Evolutionary conservation across 1,140 invertebrate species (phyloP).

Genomic region (Lepidurus couesii): DNA sequence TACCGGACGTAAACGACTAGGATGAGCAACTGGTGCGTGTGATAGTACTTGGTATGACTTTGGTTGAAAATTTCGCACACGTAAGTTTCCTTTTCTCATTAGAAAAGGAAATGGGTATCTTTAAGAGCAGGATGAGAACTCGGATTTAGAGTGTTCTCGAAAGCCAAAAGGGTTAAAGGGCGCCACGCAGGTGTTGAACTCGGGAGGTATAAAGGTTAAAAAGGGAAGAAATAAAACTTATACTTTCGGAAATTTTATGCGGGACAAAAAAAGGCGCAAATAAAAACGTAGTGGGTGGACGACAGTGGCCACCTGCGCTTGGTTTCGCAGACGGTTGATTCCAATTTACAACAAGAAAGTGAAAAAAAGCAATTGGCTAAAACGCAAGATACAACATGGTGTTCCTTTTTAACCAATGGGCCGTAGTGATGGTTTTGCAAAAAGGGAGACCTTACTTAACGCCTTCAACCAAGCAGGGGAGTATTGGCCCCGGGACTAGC

Average conservation of each 20-base stretch:
- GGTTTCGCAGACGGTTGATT: not conserved
- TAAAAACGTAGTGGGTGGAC: not conserved
- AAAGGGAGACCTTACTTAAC: not conserved
- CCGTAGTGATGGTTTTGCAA: not conserved
- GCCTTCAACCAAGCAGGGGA: not conserved
- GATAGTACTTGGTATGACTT: not conserved
- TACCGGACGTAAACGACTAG: too few species aligned
- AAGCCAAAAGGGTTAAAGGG: not conserved
- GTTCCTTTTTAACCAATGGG: not conserved
- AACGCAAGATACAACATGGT: too few species aligned
- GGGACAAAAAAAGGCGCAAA: not conserved
- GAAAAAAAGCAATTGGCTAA: not conserved
- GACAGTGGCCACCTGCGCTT: not conserved
- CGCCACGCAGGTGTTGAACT: not conserved
- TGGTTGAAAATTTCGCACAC: not conserved
- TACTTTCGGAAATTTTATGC: not conserved
- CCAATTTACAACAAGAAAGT: not conserved
- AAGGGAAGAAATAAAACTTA: not conserved
- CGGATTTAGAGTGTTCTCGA: not conserved
- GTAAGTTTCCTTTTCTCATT: constrained; percentile 7
- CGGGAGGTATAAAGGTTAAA: not conserved
- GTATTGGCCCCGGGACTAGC: not conserved
- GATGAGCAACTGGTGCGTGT: not conserved
- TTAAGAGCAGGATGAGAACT: constrained; percentile 7
- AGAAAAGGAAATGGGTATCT: constrained; percentile 12